Conservation (phyloP, 2,113 vertebrate genomes). For the Carassius auratus region DNA sequence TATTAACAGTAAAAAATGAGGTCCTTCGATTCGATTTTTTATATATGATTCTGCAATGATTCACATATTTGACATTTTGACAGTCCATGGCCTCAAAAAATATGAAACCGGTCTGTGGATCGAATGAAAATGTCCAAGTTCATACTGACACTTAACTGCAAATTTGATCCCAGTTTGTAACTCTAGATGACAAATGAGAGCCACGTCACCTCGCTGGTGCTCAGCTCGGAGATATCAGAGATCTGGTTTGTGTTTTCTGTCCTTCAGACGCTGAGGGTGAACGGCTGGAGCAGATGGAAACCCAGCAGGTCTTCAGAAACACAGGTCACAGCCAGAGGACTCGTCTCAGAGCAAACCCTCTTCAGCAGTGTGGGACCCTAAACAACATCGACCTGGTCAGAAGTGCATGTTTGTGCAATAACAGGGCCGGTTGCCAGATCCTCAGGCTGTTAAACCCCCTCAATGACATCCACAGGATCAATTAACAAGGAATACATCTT, state of each 20-base stretch:
- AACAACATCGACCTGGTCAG: neutral
- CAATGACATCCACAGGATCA: no score
- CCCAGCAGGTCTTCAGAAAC: conserved; percentile 42
- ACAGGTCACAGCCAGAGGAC: conserved; percentile 42
- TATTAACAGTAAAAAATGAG: neutral
- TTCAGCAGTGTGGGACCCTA: neutral
- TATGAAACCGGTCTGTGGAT: neutral
- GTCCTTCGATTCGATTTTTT: neutral
- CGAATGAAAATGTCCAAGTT: neutral
- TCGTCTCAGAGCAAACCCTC: neutral
- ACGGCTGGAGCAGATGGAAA: conserved; percentile 52
- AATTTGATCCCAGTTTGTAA: neutral
- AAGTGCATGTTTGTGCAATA: neutral
- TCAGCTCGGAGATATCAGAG: neutral
- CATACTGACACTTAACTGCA: neutral
- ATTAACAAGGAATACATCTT: no score
- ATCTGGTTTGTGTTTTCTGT: neutral
- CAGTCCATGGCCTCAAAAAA: neutral
- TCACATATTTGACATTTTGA: neutral
- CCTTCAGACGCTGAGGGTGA: neutral
- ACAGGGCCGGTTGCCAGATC: conserved; percentile 9
- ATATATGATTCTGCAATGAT: neutral
- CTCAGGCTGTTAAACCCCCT: neutral
- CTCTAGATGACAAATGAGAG: neutral
- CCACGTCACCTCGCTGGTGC: neutral